These are phyloP conservation scores for Galeruca laticollis DNA, from an alignment of 2,888 invertebrate genomes.

Conservation along the genomic window DNA sequence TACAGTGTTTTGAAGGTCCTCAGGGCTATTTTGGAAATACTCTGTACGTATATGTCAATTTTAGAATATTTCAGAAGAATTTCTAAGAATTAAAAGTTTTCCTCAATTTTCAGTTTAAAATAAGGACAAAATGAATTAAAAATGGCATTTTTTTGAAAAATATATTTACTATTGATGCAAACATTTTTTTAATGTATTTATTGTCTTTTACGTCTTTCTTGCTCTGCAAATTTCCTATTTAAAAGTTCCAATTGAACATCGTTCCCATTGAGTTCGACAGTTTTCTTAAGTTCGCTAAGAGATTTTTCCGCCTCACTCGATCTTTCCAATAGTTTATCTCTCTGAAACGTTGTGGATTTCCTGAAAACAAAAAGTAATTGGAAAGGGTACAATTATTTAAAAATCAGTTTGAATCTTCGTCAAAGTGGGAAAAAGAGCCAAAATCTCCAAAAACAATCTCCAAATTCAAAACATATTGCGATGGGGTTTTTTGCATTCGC, in stretches of 20 bases:
- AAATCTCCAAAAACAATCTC: no score
- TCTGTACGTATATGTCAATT: no score
- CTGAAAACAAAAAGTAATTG: constrained; percentile 65
- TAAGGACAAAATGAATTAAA: neutral
- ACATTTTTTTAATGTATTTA: constrained; percentile 12
- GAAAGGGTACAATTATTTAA: no score
- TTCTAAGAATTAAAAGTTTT: no score
- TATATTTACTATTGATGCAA: neutral
- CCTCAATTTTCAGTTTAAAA: no score
- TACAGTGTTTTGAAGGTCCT: no score
- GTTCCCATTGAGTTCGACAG: constrained; percentile 71
- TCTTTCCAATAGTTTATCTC: constrained; percentile 66
- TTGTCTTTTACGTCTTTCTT: constrained; percentile 15
- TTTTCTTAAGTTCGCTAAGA: constrained; percentile 68
- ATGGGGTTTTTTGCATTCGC: no score
- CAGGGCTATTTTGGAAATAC: no score
- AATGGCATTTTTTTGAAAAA: neutral
- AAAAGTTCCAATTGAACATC: constrained; percentile 67
- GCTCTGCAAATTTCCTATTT: constrained; percentile 38
- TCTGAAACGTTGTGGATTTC: constrained; percentile 69
- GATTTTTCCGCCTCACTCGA: constrained; percentile 69
- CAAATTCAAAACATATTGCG: no score
- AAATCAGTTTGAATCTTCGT: no score
- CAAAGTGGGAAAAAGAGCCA: no score
- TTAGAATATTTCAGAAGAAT: no score